Percentiles rank a stretch among this genome's conserved stretches.
phyloP scores from a whole-genome alignment of 2,113 vertebrate genomes.

The Salvelinus namaycush region DNA sequence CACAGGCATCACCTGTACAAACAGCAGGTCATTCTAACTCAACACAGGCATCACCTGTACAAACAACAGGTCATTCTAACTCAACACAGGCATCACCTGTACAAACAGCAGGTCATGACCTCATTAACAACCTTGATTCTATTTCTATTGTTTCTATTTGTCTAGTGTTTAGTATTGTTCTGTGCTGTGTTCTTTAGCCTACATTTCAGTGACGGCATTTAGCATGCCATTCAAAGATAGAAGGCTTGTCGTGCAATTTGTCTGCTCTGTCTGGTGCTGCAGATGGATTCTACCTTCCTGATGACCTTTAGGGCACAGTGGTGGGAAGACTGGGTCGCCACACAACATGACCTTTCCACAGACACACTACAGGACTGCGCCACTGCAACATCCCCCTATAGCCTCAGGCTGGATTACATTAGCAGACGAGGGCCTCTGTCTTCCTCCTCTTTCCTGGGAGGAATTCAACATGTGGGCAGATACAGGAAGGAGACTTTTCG shows the following conservation, averaged over 20 bases:
- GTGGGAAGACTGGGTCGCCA: constrained; percentile 6
- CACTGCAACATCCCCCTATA: not conserved
- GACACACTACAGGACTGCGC: not conserved
- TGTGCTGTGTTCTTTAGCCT: not conserved
- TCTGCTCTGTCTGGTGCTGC: not conserved
- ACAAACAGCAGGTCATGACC: too few species aligned
- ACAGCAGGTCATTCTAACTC: too few species aligned
- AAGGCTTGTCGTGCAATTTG: not conserved
- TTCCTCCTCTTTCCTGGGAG: too few species aligned
- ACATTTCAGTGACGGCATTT: not conserved
- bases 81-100: too few species aligned
- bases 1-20: too few species aligned
- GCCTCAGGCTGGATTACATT: constrained; percentile 8
- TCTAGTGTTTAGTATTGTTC: not conserved
- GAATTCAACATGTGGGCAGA: not conserved
- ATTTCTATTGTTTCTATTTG: not conserved
- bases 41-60: too few species aligned
- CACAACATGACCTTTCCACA: constrained; percentile 21
- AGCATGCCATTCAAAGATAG: not conserved
- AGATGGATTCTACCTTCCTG: constrained; percentile 19
- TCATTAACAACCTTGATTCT: too few species aligned
- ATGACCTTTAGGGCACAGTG: constrained; percentile 4
- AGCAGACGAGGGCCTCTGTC: not conserved
- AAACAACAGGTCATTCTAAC: too few species aligned
- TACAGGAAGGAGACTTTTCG: not conserved